These are phyloP conservation scores for Heliothis virescens DNA, from an alignment of 1,140 invertebrate species.

Conservation along the genomic window DNA sequence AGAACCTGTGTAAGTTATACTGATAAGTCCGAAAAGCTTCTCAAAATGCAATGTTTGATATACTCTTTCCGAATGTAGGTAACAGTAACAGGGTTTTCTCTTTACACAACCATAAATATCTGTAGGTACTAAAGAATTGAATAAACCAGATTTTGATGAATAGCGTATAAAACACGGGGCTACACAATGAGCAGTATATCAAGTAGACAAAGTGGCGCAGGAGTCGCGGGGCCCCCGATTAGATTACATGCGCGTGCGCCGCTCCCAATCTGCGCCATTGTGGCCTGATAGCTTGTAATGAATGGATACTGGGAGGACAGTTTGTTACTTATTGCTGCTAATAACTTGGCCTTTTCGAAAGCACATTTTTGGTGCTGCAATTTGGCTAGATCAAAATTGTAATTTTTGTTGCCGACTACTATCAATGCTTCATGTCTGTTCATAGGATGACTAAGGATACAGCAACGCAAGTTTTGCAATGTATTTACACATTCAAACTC, in stretches of 20 bases:
- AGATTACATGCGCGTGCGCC: conserved; percentile 40
- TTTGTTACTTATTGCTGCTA: neutral
- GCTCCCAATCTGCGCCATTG: conserved; percentile 36
- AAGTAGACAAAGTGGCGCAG: conserved; percentile 37
- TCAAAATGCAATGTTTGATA: too few relatives aligned
- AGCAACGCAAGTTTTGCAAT: too few relatives aligned
- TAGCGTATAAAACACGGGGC: neutral
- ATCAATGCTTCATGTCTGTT: too few relatives aligned
- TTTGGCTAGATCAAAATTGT: too few relatives aligned
- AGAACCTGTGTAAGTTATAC: too few relatives aligned
- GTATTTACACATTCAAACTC: too few relatives aligned
- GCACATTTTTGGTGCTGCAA: neutral
- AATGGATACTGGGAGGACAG: conserved; percentile 16
- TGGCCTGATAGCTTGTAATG: conserved; percentile 20
- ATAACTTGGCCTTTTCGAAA: neutral
- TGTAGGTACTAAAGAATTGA: neutral
- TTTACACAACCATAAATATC: neutral
- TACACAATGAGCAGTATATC: conserved; percentile 31
- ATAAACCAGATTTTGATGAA: neutral
- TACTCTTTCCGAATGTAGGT: too few relatives aligned
- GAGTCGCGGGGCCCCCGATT: conserved; percentile 23
- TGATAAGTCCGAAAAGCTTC: too few relatives aligned
- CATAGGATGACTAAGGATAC: too few relatives aligned
- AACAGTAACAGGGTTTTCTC: neutral
- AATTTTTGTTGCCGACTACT: too few relatives aligned